These are phyloP conservation scores for Phyllotis vaccarum DNA, from an alignment of 2,797 vertebrate genomes.

Conservation along the genomic window DNA sequence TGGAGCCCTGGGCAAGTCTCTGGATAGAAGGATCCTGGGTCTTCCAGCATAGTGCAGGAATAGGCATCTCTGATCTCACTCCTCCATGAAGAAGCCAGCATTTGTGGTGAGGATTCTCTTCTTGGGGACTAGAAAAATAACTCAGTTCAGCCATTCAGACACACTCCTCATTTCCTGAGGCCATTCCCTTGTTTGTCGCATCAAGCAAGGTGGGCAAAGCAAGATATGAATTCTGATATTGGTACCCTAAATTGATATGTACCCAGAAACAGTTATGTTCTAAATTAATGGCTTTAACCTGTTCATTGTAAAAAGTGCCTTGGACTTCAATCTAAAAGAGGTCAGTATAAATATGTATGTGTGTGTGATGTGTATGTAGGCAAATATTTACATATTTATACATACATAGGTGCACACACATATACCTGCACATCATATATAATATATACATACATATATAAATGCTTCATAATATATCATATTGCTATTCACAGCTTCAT, in stretches of 20 bases:
- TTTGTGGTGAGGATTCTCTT: not conserved
- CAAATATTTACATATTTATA: constrained; percentile 84
- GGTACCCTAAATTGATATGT: constrained; percentile 82
- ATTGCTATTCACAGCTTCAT: constrained; percentile 63
- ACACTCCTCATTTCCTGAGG: constrained; percentile 22
- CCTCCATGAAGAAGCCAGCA: not conserved
- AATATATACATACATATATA: constrained; percentile 76
- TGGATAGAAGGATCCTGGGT: not conserved
- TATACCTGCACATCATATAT: constrained; percentile 83
- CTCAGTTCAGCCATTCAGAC: not conserved
- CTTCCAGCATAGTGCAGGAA: not conserved
- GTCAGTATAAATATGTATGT: constrained; percentile 87
- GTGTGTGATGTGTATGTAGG: constrained; percentile 85
- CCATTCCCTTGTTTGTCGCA: not conserved
- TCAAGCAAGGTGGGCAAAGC: constrained; percentile 25
- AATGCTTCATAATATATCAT: constrained; percentile 79
- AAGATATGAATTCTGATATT: constrained; percentile 46
- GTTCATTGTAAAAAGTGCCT: constrained; percentile 92
- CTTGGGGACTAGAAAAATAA: not conserved
- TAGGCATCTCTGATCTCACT: not conserved
- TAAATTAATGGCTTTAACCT: constrained; percentile 91
- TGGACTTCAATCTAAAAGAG: constrained; percentile 91
- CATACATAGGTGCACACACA: constrained; percentile 81
- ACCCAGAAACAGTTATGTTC: constrained; percentile 88
- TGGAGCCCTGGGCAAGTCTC: not conserved